Evolutionary conservation across 2,797 vertebrate species (phyloP).

Genomic region (Gobio occitaniae): DNA sequence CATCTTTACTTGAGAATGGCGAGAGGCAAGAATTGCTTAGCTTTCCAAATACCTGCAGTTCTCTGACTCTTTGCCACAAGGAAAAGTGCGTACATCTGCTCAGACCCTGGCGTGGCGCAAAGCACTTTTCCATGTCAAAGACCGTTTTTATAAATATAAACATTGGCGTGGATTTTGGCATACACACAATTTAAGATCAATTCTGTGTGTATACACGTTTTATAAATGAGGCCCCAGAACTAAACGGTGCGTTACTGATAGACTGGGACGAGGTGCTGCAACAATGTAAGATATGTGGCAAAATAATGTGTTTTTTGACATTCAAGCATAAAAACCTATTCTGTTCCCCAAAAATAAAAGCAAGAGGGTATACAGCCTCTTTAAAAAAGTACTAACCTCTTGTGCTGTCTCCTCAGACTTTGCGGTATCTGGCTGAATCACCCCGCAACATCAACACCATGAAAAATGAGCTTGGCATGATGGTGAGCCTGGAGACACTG

Average conservation of each 20-base stretch:
- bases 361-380: neutral
- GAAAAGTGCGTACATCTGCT: too few species aligned
- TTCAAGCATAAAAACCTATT: neutral
- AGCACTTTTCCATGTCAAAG: too few species aligned
- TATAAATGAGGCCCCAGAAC: neutral
- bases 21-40: too few species aligned
- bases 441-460: conserved; percentile 76
- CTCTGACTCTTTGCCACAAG: too few species aligned
- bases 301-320: too few species aligned
- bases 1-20: too few species aligned
- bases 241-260: neutral
- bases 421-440: conserved; percentile 81
- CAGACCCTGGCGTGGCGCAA: too few species aligned
- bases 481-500: conserved; percentile 80
- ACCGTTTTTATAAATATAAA: too few species aligned
- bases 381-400: neutral
- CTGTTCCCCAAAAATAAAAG: neutral
- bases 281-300: neutral
- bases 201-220: too few species aligned
- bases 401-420: conserved; percentile 66
- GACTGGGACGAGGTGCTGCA: neutral
- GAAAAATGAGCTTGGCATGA: conserved; percentile 83
- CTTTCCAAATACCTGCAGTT: too few species aligned
- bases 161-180: too few species aligned
- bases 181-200: too few species aligned